Conservation (phyloP, 1,140 invertebrate genomes). For the Pseudachorutes palmiensis region DNA sequence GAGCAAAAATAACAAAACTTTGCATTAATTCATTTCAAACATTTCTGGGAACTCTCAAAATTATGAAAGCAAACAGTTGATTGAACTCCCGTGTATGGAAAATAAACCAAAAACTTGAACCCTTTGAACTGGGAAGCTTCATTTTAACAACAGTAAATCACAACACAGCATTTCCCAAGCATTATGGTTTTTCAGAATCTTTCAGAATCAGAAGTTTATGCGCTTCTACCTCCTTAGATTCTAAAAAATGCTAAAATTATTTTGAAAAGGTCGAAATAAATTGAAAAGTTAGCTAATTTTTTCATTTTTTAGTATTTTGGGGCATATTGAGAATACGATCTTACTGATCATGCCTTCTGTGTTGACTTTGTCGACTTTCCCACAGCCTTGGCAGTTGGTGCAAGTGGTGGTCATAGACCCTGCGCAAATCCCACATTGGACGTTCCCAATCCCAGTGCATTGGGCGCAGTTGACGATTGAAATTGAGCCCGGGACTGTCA, state of each 20-base stretch:
- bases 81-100: background rate
- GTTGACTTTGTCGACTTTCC: background rate
- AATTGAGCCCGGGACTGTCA: background rate
- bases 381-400: background rate
- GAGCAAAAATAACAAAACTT: background rate
- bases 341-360: background rate
- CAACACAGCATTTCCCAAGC: background rate
- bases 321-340: no score
- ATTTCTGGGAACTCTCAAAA: background rate
- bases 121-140: background rate
- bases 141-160: background rate
- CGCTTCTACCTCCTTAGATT: background rate
- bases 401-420: conserved; percentile 6
- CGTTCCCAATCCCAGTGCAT: background rate
- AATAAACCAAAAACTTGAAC: background rate
- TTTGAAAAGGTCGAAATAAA: background rate
- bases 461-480: conserved; percentile 7
- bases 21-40: background rate
- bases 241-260: background rate
- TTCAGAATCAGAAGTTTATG: no score
- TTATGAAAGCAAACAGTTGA: background rate
- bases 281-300: background rate
- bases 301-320: background rate
- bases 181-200: background rate
- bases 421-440: conserved; percentile 1